Conservation (phyloP, 2,888 invertebrate genomes). For the Xestoiulus laeticollis region DNA sequence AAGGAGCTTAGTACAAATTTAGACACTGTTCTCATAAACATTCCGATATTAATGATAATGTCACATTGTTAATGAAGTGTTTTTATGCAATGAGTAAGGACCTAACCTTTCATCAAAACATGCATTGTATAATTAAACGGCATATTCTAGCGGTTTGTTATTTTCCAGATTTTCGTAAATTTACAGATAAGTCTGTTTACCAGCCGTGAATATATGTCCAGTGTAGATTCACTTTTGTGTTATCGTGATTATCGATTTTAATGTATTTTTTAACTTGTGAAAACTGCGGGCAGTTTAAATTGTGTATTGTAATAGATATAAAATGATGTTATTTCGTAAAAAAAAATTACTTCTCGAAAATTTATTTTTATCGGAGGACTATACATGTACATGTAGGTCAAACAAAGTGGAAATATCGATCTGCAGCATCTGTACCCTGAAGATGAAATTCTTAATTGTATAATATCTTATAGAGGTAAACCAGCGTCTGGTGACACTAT, state of each 20-base stretch:
- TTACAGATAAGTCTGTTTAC: not conserved
- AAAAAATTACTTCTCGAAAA: not conserved
- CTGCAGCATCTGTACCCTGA: too few relatives aligned
- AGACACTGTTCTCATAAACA: not conserved
- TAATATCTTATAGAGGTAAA: too few relatives aligned
- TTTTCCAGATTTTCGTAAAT: not conserved
- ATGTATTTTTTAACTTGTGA: not conserved
- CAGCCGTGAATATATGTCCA: not conserved
- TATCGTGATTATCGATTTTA: not conserved
- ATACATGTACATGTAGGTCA: too few relatives aligned
- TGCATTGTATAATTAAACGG: too few relatives aligned
- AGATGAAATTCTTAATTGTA: too few relatives aligned
- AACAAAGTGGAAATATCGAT: too few relatives aligned
- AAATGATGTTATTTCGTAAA: not conserved
- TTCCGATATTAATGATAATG: conserved; percentile 9
- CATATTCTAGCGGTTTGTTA: not conserved
- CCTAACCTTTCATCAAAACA: not conserved
- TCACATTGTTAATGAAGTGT: not conserved
- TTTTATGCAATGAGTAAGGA: not conserved
- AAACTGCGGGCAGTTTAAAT: not conserved
- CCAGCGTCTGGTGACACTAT: too few relatives aligned
- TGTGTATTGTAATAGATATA: not conserved
- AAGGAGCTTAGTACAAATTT: not conserved
- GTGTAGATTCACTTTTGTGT: not conserved
- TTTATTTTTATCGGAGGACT: not conserved